phyloP scores from a whole-genome alignment of 2,113 vertebrate genomes.

The Oncorhynchus clarkii region DNA sequence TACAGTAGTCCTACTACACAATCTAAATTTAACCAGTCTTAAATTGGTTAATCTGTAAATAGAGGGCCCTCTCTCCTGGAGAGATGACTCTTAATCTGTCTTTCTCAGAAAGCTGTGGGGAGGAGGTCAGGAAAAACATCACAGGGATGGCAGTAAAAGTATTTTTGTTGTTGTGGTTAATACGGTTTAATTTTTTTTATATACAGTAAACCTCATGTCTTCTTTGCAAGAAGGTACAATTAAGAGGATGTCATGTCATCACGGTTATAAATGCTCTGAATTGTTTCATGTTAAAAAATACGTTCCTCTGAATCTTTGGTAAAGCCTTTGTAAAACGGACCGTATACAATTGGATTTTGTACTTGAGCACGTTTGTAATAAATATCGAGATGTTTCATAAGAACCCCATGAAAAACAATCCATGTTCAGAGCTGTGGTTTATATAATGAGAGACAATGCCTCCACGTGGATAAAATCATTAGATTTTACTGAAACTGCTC shows the following conservation, averaged over 20 bases:
- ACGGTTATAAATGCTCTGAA: not conserved
- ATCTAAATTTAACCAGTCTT: not conserved
- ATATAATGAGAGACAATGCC: not conserved
- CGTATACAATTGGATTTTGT: constrained; percentile 10
- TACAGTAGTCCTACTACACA: no score
- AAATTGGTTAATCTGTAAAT: constrained; percentile 2
- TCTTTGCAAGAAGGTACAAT: not conserved
- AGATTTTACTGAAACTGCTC: no score
- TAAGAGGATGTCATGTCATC: not conserved
- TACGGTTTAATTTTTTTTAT: not conserved
- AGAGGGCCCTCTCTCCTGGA: not conserved
- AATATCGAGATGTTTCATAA: not conserved
- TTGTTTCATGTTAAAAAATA: not conserved
- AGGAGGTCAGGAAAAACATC: not conserved
- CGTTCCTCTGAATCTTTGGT: not conserved
- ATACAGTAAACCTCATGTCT: not conserved
- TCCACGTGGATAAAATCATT: not conserved
- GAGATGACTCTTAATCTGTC: not conserved
- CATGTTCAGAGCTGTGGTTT: not conserved
- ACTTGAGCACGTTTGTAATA: constrained; percentile 10
- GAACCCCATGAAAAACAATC: not conserved
- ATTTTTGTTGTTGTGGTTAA: not conserved
- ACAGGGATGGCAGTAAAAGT: not conserved
- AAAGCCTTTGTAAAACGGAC: not conserved
- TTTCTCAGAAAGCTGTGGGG: not conserved